A percentile compares a stretch with the other conserved stretches of the same genome.
Conservation (phyloP, 2,113 vertebrate species). For the Puffinus mauretanicus region DNA sequence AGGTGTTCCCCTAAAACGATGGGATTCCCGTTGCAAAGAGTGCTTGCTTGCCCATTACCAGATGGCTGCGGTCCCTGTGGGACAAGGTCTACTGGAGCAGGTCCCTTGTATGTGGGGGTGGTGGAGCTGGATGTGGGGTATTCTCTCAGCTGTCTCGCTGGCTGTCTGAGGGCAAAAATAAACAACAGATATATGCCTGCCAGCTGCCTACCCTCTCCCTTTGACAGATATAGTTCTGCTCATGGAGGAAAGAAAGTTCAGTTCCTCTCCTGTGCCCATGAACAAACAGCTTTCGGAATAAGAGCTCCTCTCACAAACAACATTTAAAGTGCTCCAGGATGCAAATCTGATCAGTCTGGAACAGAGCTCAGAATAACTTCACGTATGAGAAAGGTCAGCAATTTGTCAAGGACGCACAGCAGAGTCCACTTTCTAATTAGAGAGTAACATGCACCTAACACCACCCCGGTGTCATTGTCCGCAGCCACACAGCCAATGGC, state of each 20-base stretch:
- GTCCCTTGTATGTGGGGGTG: neutral
- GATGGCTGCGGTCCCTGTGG: rapidly evolving
- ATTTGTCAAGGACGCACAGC: conserved; percentile 5
- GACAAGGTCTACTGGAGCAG: neutral
- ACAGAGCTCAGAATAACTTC: conserved; percentile 51
- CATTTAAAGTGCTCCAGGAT: neutral
- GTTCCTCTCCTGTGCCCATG: neutral
- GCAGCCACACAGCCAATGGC: neutral
- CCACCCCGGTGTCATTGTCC: neutral
- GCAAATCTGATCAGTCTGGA: conserved; percentile 31
- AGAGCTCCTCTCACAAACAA: conserved; percentile 35
- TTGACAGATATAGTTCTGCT: neutral
- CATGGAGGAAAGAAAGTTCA: neutral
- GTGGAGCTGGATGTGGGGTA: neutral
- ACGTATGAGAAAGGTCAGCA: conserved; percentile 43
- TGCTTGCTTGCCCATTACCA: neutral
- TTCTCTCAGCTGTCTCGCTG: neutral
- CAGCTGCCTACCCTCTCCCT: conserved; percentile 17
- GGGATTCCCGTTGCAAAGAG: neutral
- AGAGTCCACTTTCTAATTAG: conserved; percentile 58
- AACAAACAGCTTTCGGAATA: conserved; percentile 16
- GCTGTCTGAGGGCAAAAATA: conserved; percentile 20
- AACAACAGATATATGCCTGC: neutral
- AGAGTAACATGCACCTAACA: conserved; percentile 21
- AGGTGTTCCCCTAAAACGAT: neutral